Base-by-base conservation (phyloP, 2,797 vertebrate genomes). In the Lophius americanus region DNA sequence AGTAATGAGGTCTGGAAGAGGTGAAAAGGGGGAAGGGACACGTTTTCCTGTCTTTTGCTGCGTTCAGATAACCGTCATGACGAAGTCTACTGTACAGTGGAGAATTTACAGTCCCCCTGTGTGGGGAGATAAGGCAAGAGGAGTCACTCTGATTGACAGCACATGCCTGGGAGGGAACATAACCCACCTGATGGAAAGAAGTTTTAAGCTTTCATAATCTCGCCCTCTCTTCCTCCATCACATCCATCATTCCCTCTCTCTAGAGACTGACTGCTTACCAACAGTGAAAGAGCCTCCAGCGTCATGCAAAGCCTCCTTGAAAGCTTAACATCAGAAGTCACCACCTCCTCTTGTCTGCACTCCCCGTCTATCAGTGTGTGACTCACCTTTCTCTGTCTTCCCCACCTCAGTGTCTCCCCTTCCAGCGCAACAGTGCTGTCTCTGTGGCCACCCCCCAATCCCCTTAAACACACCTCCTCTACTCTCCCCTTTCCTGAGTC, bases 391-490 rank as follows among this genome's bases (percentile, higher is more conserved):
- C 69, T 76, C 56, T 44, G 66, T 73, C 77, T 48, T 76, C 73
- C 77, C 51, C 64, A 73, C 91, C 88, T 88, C 74, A 77, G 60
- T 89, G 66, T 79, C 54, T 74, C 81, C 72, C 73, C 57, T 69
- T 58, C 37, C 35, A 53, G 77, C 89, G 89, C 91, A 95, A 95
- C 93, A 94, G 93, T 93, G 87, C 92, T 85, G 92, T 93, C 94
- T 95, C 78, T 96, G 93, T 95, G 94, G 92, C 70, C 75, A 61
- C 54, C 73, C 50, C 76, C 52, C 68, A 58, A 42, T 63, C 68
- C 67, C 66, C 64, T 92, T 54, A 91, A 92, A 88, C 82, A 81
- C 84, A 70, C 78, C 79, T 77, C 70, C 80, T 81, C 58, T 66
- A 67, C 78, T 85, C 84, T 90, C 80, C 79, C 70, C 79, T 87